Percentiles rank a stretch among this genome's conserved stretches.
Evolutionary conservation across 2,113 vertebrate genomes (phyloP).

Genomic region (Orthonyx spaldingii): DNA sequence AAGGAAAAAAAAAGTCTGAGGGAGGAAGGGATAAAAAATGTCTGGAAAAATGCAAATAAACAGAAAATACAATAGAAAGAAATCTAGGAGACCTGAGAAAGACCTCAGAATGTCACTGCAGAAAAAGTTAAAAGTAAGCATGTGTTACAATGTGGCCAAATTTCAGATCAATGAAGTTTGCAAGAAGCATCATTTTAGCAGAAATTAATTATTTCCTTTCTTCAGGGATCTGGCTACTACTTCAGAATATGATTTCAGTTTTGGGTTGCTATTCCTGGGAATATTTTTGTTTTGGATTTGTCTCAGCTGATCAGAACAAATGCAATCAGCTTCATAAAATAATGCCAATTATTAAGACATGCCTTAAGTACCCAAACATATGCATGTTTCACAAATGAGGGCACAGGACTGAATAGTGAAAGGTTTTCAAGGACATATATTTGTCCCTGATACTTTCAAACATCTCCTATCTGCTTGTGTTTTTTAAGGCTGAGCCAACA

Average conservation of each 20-base stretch:
- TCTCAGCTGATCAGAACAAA: not conserved
- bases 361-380: not conserved
- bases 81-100: not conserved
- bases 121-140: not conserved
- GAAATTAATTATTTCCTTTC: not conserved
- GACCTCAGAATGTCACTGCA: not conserved
- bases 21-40: not conserved
- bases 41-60: not conserved
- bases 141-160: not conserved
- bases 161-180: not conserved
- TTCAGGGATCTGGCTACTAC: not conserved
- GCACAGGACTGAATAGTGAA: not conserved
- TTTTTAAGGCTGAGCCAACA: not conserved
- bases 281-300: not conserved
- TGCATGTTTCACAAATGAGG: not conserved
- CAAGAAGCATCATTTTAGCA: not conserved
- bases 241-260: not conserved
- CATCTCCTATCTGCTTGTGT: not conserved
- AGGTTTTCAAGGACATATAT: not conserved
- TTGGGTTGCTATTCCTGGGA: not conserved
- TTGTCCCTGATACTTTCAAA: not conserved
- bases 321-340: not conserved
- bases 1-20: not conserved
- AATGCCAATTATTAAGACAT: not conserved
- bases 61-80: not conserved